Evolutionary conservation across 2,888 invertebrate genomes (phyloP), one percentile per base, ranked within the genome.

Genomic region (Epistrophella euchroma): DNA sequence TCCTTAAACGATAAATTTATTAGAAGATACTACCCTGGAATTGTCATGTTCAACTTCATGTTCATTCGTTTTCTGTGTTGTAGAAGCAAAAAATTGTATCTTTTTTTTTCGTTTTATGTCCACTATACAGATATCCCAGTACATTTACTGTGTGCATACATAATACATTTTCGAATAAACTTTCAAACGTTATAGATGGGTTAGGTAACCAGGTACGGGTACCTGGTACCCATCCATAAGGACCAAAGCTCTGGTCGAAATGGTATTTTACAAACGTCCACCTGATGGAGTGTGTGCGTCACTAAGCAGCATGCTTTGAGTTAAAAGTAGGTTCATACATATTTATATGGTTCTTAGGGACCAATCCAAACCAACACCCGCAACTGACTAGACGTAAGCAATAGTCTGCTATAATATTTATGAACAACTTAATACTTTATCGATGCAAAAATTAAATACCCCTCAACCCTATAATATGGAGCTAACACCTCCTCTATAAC

Each of bases 361-460:
- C n/a, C 45, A 55, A 43, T 52, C 9, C 40, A 52, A 47, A 58
- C 55, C 55, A 64, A 22, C 70, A 58, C 71, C 35, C 71, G n/a
- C n/a, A n/a, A 43, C 68, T 70, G 66, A 66, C 72, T 35, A 68
- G 64, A 71, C 75, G 47, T 56, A 40, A 55, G 75, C 84, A 75
- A 64, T 71, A 45, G 74, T 43, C 85, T 85, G 60, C 60, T 85
- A 62, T 76, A 76, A 81, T 85, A 85, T 85, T 85, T 81, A 85
- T 85, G 85, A 85, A 85, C 81, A 81, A 85, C 85, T 85, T 85
- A 81, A 85, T 85, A 85, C 85, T 76, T 80, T 76, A 76, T 81
- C 81, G 81, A 81, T 76, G 85, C 81, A 85, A 80, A 84, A 85
- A 72, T 60, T 66, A 75, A 71, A 47, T 45, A 32, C 19, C 50